Base-by-base conservation (phyloP, 2,888 invertebrate genomes). In the Ecliptopera silaceata region DNA sequence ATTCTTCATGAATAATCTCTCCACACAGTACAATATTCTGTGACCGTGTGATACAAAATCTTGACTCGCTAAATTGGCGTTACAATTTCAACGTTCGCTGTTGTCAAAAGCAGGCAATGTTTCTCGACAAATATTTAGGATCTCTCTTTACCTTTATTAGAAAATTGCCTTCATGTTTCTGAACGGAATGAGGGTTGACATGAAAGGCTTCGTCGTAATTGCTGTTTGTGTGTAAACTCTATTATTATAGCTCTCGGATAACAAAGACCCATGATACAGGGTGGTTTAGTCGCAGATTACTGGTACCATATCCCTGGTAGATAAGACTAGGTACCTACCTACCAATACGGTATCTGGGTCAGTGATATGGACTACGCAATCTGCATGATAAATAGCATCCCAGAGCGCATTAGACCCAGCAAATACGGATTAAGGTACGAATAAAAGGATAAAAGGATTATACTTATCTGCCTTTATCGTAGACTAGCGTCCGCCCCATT, bases 171-270 rank as follows among this genome's bases (percentile, higher is more conserved):
- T 73, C 71, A 75, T 75, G 74, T 78, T 74, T 65, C 68, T 73
- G 65, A 73, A 74, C 66, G 70, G 72, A 76, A 76, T 75, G 68
- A 73, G 71, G 76, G 77, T 75, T 75, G 76, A 77, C 80, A 75
- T 80, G 72, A 80, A 80, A 79, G 78, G 77, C 69, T 70, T 71
- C 63, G 51, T 53, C 62, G 73, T 79, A 80, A 82, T 81, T 80
- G 79, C 72, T 77, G 77, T 82, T 80, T 77, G 71, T 72, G 72
- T 77, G 75, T 76, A 77, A 80, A 80, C 72, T 77, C 74, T 71
- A 78, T 79, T 79, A 77, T 74, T 77, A 75, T 70, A 64, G 66
- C 65, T 69, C 66, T 63, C 65, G 61, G 65, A 62, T 72, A 70
- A 77, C 74, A 79, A 77, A 76, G 68, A 71, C 67, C 70, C 65